phyloP scores from a whole-genome alignment of 2,113 vertebrate genomes.

The Polypterus bichir region DNA sequence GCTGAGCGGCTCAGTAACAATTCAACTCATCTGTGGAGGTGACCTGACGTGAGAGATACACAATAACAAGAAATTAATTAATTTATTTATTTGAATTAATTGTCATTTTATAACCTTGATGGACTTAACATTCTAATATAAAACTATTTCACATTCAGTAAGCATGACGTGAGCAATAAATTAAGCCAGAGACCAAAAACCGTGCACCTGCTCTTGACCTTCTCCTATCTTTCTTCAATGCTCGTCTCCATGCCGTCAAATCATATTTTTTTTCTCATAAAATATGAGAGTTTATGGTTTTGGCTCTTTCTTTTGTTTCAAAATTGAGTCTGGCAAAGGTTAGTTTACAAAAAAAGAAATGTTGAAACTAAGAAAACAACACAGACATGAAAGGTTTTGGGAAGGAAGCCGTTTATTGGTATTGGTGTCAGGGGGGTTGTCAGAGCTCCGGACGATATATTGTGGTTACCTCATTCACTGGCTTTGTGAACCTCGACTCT shows the following conservation, averaged over 20 bases:
- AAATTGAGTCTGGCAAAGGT: neutral
- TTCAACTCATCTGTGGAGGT: too few relatives aligned
- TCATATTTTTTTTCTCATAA: neutral
- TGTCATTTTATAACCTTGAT: too few relatives aligned
- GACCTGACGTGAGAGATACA: too few relatives aligned
- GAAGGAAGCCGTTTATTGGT: conserved; percentile 1
- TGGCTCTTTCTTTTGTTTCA: too few relatives aligned
- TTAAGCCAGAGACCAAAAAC: neutral
- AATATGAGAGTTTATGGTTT: neutral
- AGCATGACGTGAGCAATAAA: neutral
- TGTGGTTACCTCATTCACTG: conserved; percentile 17
- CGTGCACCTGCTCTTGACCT: neutral
- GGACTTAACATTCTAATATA: neutral
- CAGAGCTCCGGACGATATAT: conserved; percentile 10
- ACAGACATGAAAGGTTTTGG: neutral
- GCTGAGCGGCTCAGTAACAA: too few relatives aligned
- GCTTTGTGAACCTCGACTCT: neutral
- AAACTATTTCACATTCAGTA: conserved; percentile 1
- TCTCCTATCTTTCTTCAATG: neutral
- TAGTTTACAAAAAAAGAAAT: neutral
- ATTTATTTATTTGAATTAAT: too few relatives aligned
- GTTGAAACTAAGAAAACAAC: neutral
- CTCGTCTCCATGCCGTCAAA: neutral
- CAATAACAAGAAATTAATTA: too few relatives aligned
- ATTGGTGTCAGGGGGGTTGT: conserved; percentile 13